Evolutionary conservation across 2,888 invertebrate species (phyloP).

Genomic region (Melikaiella ostensackeni): DNA sequence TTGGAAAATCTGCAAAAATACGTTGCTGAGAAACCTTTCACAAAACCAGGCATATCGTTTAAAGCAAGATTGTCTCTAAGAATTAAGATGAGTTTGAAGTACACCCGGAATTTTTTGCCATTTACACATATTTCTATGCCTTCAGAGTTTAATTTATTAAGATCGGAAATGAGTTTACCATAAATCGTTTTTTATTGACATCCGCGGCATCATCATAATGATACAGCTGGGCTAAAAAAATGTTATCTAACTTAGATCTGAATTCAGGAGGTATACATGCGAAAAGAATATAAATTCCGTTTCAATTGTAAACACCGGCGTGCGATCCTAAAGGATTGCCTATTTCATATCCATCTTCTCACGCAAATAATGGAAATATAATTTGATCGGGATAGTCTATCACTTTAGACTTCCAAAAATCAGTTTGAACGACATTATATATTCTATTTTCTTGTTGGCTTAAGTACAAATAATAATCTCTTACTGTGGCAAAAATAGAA

Average conservation of each 20-base stretch:
- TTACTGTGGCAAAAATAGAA: slow-evolving; percentile 8
- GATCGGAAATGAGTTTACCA: slow-evolving; percentile 34
- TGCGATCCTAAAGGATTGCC: slow-evolving; percentile 35
- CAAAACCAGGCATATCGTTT: slow-evolving; percentile 43
- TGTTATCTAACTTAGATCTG: slow-evolving; percentile 40
- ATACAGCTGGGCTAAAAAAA: slow-evolving; percentile 42
- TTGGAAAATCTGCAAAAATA: slow-evolving; percentile 35
- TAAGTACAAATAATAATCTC: neutral
- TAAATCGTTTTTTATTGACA: slow-evolving; percentile 26
- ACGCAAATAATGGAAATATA: slow-evolving; percentile 4
- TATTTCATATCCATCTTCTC: slow-evolving; percentile 18
- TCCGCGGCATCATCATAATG: slow-evolving; percentile 38
- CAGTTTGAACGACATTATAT: slow-evolving; percentile 15
- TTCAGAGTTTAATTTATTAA: slow-evolving; percentile 41
- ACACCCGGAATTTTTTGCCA: slow-evolving; percentile 19
- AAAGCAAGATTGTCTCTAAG: slow-evolving; percentile 44
- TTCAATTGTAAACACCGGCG: slow-evolving; percentile 10
- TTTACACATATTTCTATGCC: slow-evolving; percentile 39
- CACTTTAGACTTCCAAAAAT: slow-evolving; percentile 36
- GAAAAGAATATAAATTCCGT: slow-evolving; percentile 39
- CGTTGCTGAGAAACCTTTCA: slow-evolving; percentile 36
- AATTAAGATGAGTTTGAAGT: slow-evolving; percentile 44
- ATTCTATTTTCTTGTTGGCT: neutral
- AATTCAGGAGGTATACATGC: slow-evolving; percentile 32
- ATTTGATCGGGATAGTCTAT: neutral